Evolutionary conservation across 1,140 invertebrate genomes (phyloP).

Genomic region (Argopecten irradians): DNA sequence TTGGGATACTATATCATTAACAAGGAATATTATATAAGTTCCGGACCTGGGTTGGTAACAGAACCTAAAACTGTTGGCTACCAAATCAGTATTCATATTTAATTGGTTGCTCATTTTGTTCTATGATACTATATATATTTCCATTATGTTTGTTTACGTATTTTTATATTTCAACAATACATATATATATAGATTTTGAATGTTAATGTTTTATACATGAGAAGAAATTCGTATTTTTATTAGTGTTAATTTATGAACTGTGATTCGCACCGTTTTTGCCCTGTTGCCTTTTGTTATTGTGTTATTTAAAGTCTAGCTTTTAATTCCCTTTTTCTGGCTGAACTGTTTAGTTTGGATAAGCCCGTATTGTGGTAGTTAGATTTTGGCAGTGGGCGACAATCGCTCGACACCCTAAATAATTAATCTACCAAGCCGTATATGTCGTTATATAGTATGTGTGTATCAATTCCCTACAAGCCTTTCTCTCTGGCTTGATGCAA

Average conservation of each 20-base stretch:
- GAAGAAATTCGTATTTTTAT: background rate
- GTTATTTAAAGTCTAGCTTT: conserved; percentile 17
- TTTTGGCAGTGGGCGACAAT: background rate
- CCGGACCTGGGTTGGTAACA: background rate
- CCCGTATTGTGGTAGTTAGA: background rate
- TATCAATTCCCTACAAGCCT: background rate
- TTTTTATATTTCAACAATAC: background rate
- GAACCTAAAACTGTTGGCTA: background rate
- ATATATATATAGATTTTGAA: conserved; percentile 6
- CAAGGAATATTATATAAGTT: too few species aligned
- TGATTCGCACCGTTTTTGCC: background rate
- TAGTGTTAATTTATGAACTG: conserved; percentile 1
- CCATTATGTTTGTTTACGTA: background rate
- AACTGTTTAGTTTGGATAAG: background rate
- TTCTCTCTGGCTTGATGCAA: background rate
- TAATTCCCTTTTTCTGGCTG: background rate
- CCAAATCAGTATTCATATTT: conserved; percentile 17
- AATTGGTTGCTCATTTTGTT: conserved; percentile 18
- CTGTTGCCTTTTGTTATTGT: conserved; percentile 14
- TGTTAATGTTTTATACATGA: conserved; percentile 9
- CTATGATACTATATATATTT: background rate
- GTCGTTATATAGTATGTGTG: background rate
- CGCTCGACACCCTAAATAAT: background rate
- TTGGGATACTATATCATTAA: background rate
- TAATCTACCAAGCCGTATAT: background rate